Evolutionary conservation across 2,797 vertebrate species (phyloP), one percentile per base, ranked within the genome.

Genomic region (Smutsia gigantea): DNA sequence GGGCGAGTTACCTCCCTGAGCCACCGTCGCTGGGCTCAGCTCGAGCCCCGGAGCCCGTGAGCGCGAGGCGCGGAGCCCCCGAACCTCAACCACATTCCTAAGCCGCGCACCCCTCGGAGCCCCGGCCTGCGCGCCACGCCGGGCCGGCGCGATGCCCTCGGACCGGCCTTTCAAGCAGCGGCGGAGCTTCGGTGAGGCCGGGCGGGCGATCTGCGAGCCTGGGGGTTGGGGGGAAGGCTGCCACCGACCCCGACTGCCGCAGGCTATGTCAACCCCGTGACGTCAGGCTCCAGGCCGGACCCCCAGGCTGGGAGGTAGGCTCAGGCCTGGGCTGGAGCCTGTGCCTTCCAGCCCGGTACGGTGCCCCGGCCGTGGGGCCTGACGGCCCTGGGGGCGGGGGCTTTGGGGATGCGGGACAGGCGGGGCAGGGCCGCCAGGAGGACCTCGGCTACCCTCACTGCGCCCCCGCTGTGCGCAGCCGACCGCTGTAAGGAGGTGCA

Each of bases 401-500:
- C 92, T 69, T 1, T 1, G 61, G 68, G 55, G 81, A 21, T 59
- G 94, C 87, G 94, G 81, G 93, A 51, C 85, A 1, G 61, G 75
- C 55, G 34, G 94, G 95, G 93, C 95, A 53, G 96, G 61, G 71
- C 37, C 37, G 53, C 51, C 1, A 68, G 74, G 72, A 37, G 53
- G 63, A 77, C 78, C 83, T 53, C 6, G 18, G 25, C 49, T 23
- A n/a, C 71, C 91, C 90, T 96, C 92, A 96, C 64, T 1, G n/a
- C 29, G 68, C 2, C 42, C 4, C 72, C 34, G 51, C 51, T 39
- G 18, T 74, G 90, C 77, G 68, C 98, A 99, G 99, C 99, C 98
- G 99, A 99, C 98, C 99, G 99, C 96, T 99, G 99, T 98, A 99
- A 99, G 98, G 99, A 99, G 98, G 99, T 99, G 72, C 99, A 99